phyloP scores from a whole-genome alignment of 2,888 invertebrate genomes.

The Heliconius erato region DNA sequence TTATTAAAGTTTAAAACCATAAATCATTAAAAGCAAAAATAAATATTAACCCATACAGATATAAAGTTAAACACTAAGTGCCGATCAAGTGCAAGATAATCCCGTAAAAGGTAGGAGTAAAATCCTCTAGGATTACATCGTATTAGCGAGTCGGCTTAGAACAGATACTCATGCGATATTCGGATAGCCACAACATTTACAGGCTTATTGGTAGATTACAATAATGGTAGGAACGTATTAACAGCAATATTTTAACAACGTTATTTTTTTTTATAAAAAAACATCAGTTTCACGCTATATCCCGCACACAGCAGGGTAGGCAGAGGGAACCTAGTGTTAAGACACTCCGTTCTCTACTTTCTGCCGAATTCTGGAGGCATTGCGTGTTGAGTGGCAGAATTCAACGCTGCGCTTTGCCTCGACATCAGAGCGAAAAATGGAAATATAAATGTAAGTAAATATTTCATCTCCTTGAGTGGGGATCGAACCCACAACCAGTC shows the following conservation, averaged over 20 bases:
- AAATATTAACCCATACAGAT: neutral
- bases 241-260: neutral
- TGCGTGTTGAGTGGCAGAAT: no score
- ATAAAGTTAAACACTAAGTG: constrained; percentile 40
- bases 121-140: constrained; percentile 74
- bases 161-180: constrained; percentile 75
- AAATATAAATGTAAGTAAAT: no score
- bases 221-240: constrained; percentile 49
- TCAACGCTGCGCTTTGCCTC: no score
- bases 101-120: constrained; percentile 77
- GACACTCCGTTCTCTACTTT: no score
- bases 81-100: constrained; percentile 69
- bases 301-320: no score
- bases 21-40: neutral
- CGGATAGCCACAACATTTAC: constrained; percentile 47
- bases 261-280: neutral
- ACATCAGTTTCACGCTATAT: no score
- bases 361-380: no score
- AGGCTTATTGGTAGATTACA: constrained; percentile 72
- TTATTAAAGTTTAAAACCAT: neutral
- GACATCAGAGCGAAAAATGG: no score
- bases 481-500: no score
- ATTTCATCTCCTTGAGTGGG: no score
- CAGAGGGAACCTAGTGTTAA: no score
- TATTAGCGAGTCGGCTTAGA: constrained; percentile 72